Evolutionary conservation across 2,888 invertebrate species (phyloP), one percentile per base, ranked within the genome.

Genomic region (Pachliopta kotzebuea): DNA sequence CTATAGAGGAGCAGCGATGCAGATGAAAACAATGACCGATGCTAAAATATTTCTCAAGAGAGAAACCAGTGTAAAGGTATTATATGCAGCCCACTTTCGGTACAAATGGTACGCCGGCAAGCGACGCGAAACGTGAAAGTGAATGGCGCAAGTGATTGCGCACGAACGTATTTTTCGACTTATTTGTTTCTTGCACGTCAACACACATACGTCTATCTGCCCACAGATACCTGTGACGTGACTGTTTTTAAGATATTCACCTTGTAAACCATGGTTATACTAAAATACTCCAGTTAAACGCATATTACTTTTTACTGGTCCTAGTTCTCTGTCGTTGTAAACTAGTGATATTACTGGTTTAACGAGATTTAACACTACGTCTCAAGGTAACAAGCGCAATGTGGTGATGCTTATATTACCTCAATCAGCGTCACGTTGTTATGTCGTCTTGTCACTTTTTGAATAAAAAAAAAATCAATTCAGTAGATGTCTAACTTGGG

Each of bases 41-140:
- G 76, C 74, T 73, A 75, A 80, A 77, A 83, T 76, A 79, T 86
- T 86, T 86, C 84, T 82, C 84, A 84, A 83, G 83, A 86, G 88
- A 89, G 89, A 89, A 89, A 88, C 84, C 80, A 76, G 77, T 75
- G 75, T 80, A 71, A 67, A 76, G 75, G 83, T 83, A 88, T 90
- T 90, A 87, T 88, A 86, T 77, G 81, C 80, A 89, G 86, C 86
- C 87, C 81, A 90, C 88, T 90, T 91, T 90, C 84, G 76, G 87
- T 81, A 78, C 72, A 72, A 76, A 75, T 70, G 72, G 74, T 73
- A 77, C 74, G 77, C 76, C 70, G 70, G 76, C 79, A 72, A 71
- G 73, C 73, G 69, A 75, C 71, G 73, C 76, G 75, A 77, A 71
- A 75, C 81, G 90, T 85, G 90, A 90, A 90, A 91, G 90, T 90